Evolutionary conservation across 2,888 invertebrate genomes (phyloP), one percentile per base, ranked within the genome.

Genomic region (Dusona sp.): DNA sequence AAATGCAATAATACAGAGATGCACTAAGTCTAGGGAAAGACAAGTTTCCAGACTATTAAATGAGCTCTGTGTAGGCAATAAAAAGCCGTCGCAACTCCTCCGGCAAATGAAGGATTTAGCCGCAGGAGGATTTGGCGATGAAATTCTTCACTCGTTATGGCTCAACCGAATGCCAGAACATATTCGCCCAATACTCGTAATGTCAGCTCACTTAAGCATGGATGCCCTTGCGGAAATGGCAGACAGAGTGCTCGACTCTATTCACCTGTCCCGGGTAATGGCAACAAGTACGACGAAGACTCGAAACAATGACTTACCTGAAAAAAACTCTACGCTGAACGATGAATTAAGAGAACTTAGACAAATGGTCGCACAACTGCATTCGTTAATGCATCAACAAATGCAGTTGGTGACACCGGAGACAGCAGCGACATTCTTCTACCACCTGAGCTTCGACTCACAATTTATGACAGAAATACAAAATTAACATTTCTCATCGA

Each of bases 401-500:
- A 48, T 16, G 48, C 48, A 19, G 19, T 48, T 19, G 48, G 48
- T 48, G 48, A 48, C 48, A 48, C 19, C 48, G 3, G 1, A 13
- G 1, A 48, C 48, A 0, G 19, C 48, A 19, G 19, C 48, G 48
- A 0, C 19, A 48, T 3, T 1, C 3, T 0, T 48, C 19, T 19
- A 48, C 48, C 1, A 6, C 16, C 48, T 19, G 48, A 48, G 3
- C 3, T 48, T 3, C 48, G 48, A 16, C 19, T 48, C 0, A 48
- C 0, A 1, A 61, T 61, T 13, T 11, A 65, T 8, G 36, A 65
- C n/a, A 0, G 7, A 19, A 36, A 19, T 16, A 65, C 36, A 4
- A 65, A 65, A 7, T 36, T 65, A 7, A 36, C 19, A n/a, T 68
- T 22, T 22, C 67, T 67, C 7, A 67, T 67, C n/a, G 67, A 67